Base-by-base conservation (phyloP, 2,113 vertebrate genomes). In the Rhabdornis inornatus region DNA sequence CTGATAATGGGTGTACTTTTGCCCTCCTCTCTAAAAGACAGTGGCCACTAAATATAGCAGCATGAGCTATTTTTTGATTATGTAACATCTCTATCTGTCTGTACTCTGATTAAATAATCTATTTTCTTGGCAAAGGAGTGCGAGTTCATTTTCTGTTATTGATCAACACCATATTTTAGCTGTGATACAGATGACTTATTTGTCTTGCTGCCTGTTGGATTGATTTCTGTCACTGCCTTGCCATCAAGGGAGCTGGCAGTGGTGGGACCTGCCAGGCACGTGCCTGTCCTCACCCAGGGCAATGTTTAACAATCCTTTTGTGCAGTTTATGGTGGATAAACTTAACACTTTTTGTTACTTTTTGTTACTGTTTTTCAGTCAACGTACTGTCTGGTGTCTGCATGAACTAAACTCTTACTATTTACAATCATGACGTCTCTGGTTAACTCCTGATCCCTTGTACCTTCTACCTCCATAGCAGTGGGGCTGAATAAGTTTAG, bases 61-160 rank as follows among this genome's bases (percentile, higher is more conserved):
- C 55, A 68, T 0, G 13, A 78, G 78, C 92, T 93, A 23, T 57
- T 83, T 50, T 69, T 39, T 83, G 83, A 71, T 96, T 93, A 93
- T 80, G 69, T 93, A 95, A 96, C 83, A 52, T 83, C 93, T 96
- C 85, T 95, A 10, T 91, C 83, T 88, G 55, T 63, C 95, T 78
- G 65, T 59, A 59, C 76, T 72, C 82, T 94, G 93, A 95, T 92
- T 94, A 95, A 97, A 86, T 90, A 95, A 96, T 96, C 95, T 95
- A 61, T 95, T 96, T 94, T 94, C 90, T 90, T 94, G 90, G 92
- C 94, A 95, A 94, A 92, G 83, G 61, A 95, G 76, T 63, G 49
- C 1, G 0, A 94, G 94, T 93, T 93, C 85, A 94, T 96, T 96
- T 96, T 96, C 89, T 87, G 0, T 92, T 96, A 96, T 96, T 95